These are phyloP conservation scores for Mactromeris polynyma DNA, from an alignment of 2,888 invertebrate species.

Conservation along the genomic window DNA sequence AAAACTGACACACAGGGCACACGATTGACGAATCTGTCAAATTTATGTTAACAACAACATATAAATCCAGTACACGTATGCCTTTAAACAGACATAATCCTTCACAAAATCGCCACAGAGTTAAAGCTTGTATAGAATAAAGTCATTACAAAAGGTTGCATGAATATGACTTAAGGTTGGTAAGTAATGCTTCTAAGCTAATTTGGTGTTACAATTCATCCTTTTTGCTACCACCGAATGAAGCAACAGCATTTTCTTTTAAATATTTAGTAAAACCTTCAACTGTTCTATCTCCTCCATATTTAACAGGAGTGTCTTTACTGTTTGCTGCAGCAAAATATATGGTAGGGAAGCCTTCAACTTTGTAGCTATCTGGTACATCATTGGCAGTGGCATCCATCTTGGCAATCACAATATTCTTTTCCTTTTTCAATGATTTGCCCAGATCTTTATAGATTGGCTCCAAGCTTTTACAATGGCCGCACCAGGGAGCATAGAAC, in stretches of 20 bases:
- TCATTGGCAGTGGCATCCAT: constrained; percentile 88
- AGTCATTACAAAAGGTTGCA: not conserved
- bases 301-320: constrained; percentile 86
- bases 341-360: constrained; percentile 89
- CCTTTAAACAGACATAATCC: not conserved
- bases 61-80: too few relatives aligned
- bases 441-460: constrained; percentile 88
- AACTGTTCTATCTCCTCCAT: constrained; percentile 83
- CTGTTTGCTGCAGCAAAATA: constrained; percentile 87
- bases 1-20: too few relatives aligned
- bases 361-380: constrained; percentile 85
- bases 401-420: constrained; percentile 86
- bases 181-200: not conserved
- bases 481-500: constrained; percentile 90
- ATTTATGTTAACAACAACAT: too few relatives aligned
- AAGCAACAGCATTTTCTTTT: constrained; percentile 82
- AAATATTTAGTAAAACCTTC: constrained; percentile 85
- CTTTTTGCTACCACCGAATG: constrained; percentile 76
- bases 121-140: not conserved
- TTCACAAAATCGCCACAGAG: not conserved
- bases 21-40: too few relatives aligned
- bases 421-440: constrained; percentile 83
- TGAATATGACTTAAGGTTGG: not conserved
- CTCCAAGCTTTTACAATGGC: constrained; percentile 89
- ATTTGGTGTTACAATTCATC: constrained; percentile 79